Percentiles rank a stretch among this genome's conserved stretches.
phyloP scores from a whole-genome alignment of 2,797 vertebrate genomes.

The Hydrocynus forskahlii region DNA sequence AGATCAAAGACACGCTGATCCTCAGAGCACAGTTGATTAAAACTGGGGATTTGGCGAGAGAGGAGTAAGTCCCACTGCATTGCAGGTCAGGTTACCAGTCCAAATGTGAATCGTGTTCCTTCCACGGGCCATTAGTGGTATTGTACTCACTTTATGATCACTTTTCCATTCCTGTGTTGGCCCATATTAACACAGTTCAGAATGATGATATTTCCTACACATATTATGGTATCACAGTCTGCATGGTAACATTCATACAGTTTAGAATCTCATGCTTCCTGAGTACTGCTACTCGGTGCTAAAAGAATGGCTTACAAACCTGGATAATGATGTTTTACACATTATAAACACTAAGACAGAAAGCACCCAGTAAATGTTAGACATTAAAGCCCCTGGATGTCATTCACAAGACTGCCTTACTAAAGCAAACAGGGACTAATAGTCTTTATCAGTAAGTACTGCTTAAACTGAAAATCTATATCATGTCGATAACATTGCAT shows the following conservation, averaged over 20 bases:
- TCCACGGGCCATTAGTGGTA: not conserved
- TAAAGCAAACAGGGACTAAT: not conserved
- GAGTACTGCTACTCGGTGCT: too few relatives aligned
- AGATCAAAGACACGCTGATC: constrained; percentile 51
- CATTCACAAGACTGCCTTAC: too few relatives aligned
- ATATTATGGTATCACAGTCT: too few relatives aligned
- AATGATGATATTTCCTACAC: not conserved
- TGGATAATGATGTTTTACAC: too few relatives aligned
- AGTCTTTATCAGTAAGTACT: not conserved
- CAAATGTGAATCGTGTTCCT: constrained; percentile 31
- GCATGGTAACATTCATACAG: too few relatives aligned
- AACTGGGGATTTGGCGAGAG: constrained; percentile 50
- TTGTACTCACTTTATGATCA: not conserved
- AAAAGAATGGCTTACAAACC: too few relatives aligned
- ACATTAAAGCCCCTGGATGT: too few relatives aligned
- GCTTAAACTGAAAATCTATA: not conserved
- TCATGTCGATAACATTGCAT: not conserved
- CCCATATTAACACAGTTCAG: not conserved
- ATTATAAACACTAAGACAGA: not conserved
- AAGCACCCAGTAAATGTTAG: not conserved
- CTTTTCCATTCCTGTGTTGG: not conserved
- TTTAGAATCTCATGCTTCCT: too few relatives aligned
- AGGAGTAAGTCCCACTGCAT: constrained; percentile 38
- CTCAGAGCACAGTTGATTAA: constrained; percentile 57
- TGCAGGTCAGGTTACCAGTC: constrained; percentile 25